Evolutionary conservation across 2,888 invertebrate species (phyloP).

Genomic region (Amblyjoppa fuscipennis): DNA sequence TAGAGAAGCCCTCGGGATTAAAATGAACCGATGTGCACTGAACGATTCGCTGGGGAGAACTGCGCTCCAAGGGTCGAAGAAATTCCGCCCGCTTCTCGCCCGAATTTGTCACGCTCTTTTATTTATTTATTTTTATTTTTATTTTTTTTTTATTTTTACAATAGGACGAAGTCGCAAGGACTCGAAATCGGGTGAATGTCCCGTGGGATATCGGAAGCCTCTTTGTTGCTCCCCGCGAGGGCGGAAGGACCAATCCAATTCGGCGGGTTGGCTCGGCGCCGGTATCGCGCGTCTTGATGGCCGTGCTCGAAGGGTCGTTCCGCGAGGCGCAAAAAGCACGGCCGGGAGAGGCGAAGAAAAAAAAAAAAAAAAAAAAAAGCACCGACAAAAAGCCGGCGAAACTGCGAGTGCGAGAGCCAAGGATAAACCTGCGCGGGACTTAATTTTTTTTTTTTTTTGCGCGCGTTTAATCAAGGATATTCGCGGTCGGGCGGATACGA

Average conservation of each 20-base stretch:
- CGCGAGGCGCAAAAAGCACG: slow-evolving; percentile 23
- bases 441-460: slow-evolving; percentile 77
- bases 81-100: slow-evolving; percentile 12
- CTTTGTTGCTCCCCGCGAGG: slow-evolving; percentile 39
- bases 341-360: slow-evolving; percentile 3
- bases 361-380: slow-evolving; percentile 16
- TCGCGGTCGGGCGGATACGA: slow-evolving; percentile 81
- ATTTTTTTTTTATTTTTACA: slow-evolving; percentile 32
- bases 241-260: slow-evolving; percentile 54
- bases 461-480: slow-evolving; percentile 85
- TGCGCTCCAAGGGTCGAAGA: not conserved
- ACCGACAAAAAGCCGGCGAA: not conserved
- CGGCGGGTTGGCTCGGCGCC: slow-evolving; percentile 7
- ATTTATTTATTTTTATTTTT: not conserved
- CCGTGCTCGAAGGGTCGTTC: slow-evolving; percentile 51
- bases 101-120: not conserved
- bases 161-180: slow-evolving; percentile 3
- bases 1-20: too few relatives aligned
- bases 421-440: slow-evolving; percentile 52
- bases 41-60: not conserved
- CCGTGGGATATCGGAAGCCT: slow-evolving; percentile 46
- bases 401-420: not conserved
- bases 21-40: too few relatives aligned
- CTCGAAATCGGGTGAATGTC: slow-evolving; percentile 39
- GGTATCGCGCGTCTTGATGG: slow-evolving; percentile 41